Base-by-base conservation (phyloP, 1,140 invertebrate genomes). In the Homarus americanus region DNA sequence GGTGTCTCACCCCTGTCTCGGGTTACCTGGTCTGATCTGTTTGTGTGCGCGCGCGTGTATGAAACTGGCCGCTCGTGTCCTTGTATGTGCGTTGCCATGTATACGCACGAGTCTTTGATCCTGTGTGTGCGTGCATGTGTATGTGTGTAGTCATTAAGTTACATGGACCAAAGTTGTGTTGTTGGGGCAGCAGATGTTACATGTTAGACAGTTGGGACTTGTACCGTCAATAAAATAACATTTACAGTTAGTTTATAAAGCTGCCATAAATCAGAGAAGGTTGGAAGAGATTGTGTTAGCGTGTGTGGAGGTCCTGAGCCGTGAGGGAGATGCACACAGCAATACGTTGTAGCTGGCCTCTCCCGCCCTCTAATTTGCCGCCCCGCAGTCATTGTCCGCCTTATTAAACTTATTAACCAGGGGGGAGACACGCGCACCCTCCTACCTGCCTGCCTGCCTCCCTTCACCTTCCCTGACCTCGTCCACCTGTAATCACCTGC, bases 381-480 rank as follows among this genome's bases (percentile, higher is more conserved):
- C 3, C n/a, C 79, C 32, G 79, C 79, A 82, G 79, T 82, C 79
- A 82, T 82, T 82, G 79, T 82, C 9, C 24, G 79, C 49, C 49
- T 82, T 82, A 82, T 82, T 82, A 82, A 82, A 82, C 53, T 82
- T 82, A 82, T 82, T 82, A 82, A 58, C 53, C 49, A 63, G n/a
- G 49, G 79, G 53, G 63, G 79, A 63, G 49, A 32, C 34, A 15
- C 79, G 28, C 5, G 12, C 53, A n/a, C 20, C 4, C 15, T 58
- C 53, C 53, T 20, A 4, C 53, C 53, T 58, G 15, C 53, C 53
- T 24, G 9, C n/a, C n/a, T n/a, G 44, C 44, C 58, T 1, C 7
- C 63, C n/a, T 32, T 69, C n/a, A 32, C 63, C 63, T 32, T 32
- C n/a, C 5, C 2, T 69, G 63, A 69, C 63, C 63, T 32, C 63